Conservation (phyloP, 2,888 invertebrate species). For the Clanis bilineata region DNA sequence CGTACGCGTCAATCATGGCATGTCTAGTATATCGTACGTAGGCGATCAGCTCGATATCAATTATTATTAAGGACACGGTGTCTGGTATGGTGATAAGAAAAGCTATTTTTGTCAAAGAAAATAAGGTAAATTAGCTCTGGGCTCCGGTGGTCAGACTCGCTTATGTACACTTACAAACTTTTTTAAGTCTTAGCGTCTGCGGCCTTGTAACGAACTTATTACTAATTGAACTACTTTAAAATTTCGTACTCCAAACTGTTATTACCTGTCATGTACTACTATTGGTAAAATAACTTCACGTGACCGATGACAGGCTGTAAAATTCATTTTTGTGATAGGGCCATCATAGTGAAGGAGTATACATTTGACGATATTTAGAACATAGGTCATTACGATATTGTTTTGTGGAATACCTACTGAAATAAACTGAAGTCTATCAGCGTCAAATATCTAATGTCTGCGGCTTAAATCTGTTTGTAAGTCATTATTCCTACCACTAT, state of each 20-base stretch:
- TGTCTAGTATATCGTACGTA: conserved; percentile 41
- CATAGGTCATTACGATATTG: not conserved
- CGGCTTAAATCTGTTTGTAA: conserved; percentile 29
- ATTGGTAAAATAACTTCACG: not conserved
- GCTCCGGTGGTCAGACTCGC: conserved; percentile 69
- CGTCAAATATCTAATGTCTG: not conserved
- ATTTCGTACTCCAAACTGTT: not conserved
- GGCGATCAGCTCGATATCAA: conserved; percentile 69
- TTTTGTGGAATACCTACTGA: not conserved
- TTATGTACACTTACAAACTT: not conserved
- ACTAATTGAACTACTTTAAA: too few species aligned
- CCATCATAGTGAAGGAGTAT: too few species aligned
- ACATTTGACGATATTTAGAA: not conserved
- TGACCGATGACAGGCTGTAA: not conserved
- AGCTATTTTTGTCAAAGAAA: conserved; percentile 78
- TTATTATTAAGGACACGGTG: conserved; percentile 65
- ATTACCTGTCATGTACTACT: not conserved
- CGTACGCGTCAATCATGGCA: conserved; percentile 23
- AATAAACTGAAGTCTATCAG: too few species aligned
- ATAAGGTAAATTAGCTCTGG: conserved; percentile 66
- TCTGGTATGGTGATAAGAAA: conserved; percentile 60
- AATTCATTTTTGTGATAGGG: too few species aligned
- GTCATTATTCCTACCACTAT: conserved; percentile 32
- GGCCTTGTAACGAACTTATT: not conserved
- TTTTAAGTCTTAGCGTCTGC: not conserved